These are phyloP conservation scores for Odocoileus virginianus DNA, from an alignment of 2,113 vertebrate genomes.

Conservation along the genomic window DNA sequence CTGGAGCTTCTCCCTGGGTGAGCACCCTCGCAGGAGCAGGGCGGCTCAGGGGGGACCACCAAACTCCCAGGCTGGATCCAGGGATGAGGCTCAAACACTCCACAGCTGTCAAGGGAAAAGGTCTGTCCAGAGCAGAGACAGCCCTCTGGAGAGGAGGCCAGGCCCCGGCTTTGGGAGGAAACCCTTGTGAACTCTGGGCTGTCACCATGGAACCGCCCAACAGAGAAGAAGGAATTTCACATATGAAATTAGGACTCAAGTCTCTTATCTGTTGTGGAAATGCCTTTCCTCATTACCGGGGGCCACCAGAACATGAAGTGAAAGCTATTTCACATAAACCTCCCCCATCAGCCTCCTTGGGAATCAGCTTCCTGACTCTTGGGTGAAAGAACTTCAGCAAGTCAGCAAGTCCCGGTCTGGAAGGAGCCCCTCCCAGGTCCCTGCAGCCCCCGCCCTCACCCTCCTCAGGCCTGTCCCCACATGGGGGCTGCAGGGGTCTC, in stretches of 20 bases:
- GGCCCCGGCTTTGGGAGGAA: background rate
- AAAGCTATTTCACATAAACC: background rate
- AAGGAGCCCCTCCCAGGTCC: background rate
- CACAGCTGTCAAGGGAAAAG: background rate
- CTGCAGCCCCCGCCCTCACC: background rate
- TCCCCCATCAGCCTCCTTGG: background rate
- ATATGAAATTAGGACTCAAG: background rate
- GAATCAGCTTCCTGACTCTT: background rate
- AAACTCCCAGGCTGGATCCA: background rate
- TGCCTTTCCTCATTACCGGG: background rate
- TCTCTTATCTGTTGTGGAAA: background rate
- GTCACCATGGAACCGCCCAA: background rate
- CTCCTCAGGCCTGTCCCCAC: background rate
- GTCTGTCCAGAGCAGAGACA: background rate
- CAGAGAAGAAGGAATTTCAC: background rate
- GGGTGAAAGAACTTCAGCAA: background rate
- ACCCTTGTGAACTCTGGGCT: background rate
- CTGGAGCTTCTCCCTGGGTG: background rate
- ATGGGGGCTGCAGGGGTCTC: background rate
- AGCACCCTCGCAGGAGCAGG: too few species aligned
- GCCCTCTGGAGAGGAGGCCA: background rate
- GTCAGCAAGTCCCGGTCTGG: background rate
- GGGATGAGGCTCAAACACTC: background rate
- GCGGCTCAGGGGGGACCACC: background rate
- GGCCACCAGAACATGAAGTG: background rate